Evolutionary conservation across 2,888 invertebrate genomes (phyloP).

Genomic region (Dysmachus trigonus): DNA sequence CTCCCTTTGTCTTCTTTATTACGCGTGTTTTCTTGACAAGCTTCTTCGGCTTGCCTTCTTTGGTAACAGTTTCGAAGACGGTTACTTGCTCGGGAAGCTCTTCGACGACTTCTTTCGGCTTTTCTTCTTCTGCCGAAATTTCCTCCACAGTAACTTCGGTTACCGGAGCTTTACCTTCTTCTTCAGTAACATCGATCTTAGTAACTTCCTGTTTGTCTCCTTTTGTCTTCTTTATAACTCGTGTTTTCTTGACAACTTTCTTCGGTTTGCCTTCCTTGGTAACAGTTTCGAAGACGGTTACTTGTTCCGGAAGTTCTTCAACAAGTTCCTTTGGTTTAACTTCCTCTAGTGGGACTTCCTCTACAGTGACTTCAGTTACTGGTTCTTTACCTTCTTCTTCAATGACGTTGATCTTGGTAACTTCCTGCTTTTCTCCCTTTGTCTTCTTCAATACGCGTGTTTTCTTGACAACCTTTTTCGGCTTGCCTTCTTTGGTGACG

Average conservation of each 20-base stretch:
- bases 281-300: slow-evolving; percentile 50
- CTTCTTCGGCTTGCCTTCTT: slow-evolving; percentile 54
- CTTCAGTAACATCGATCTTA: slow-evolving; percentile 56
- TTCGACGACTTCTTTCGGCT: slow-evolving; percentile 12
- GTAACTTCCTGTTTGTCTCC: slow-evolving; percentile 60
- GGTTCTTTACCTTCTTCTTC: slow-evolving; percentile 62
- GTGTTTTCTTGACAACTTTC: slow-evolving; percentile 54
- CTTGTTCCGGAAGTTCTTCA: slow-evolving; percentile 58
- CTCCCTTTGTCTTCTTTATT: slow-evolving; percentile 58
- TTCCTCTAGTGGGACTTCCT: slow-evolving; percentile 56
- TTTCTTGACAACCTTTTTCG: slow-evolving; percentile 50
- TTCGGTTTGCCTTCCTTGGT: slow-evolving; percentile 54
- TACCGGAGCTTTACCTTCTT: slow-evolving; percentile 57
- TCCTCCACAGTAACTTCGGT: slow-evolving; percentile 57
- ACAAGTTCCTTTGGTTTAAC: background rate
- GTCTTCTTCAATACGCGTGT: slow-evolving; percentile 42
- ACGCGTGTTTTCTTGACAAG: slow-evolving; percentile 56
- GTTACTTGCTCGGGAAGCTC: slow-evolving; percentile 58
- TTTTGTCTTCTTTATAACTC: slow-evolving; percentile 56
- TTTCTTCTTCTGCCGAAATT: slow-evolving; percentile 53
- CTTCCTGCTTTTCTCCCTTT: slow-evolving; percentile 55
- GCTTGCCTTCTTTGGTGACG: slow-evolving; percentile 48
- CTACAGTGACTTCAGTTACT: slow-evolving; percentile 57
- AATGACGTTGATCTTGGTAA: slow-evolving; percentile 60
- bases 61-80: slow-evolving; percentile 51